phyloP scores from a whole-genome alignment of 2,888 invertebrate species.

The Megalurothrips usitatus region DNA sequence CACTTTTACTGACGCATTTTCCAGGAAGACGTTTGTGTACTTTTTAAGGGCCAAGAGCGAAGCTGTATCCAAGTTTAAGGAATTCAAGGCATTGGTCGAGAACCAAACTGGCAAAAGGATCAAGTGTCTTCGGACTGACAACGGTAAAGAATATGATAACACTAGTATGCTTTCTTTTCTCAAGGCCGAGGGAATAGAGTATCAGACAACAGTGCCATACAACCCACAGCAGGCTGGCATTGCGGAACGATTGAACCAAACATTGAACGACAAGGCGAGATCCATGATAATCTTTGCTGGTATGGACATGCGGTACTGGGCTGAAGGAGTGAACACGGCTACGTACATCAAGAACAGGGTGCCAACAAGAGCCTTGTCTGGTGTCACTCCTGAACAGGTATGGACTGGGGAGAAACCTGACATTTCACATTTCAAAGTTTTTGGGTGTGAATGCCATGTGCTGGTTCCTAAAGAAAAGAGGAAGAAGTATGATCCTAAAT shows the following conservation, averaged over 20 bases:
- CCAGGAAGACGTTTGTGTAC: constrained; percentile 38
- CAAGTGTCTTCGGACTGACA: constrained; percentile 39
- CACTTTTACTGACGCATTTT: constrained; percentile 41
- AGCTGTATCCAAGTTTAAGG: constrained; percentile 39
- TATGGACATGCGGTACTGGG: constrained; percentile 38
- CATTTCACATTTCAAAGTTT: neutral
- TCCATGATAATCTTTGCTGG: constrained; percentile 38
- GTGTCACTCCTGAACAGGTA: neutral
- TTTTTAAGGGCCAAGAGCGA: constrained; percentile 40
- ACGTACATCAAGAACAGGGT: constrained; percentile 38
- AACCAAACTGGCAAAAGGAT: constrained; percentile 39
- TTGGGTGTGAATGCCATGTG: neutral
- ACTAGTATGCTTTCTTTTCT: constrained; percentile 38
- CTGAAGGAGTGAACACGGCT: constrained; percentile 38
- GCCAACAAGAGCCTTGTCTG: constrained; percentile 32
- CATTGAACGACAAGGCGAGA: constrained; percentile 40
- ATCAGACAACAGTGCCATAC: constrained; percentile 39
- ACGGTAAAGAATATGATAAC: constrained; percentile 40
- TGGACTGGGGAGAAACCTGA: neutral
- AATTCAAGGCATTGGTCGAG: constrained; percentile 38
- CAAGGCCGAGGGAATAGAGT: constrained; percentile 38
- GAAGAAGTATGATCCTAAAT: neutral
- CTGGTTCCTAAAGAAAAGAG: neutral
- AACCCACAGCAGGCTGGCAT: constrained; percentile 41
- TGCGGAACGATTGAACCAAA: constrained; percentile 40